phyloP scores from a whole-genome alignment of 2,113 vertebrate species.

The Phycodurus eques region DNA sequence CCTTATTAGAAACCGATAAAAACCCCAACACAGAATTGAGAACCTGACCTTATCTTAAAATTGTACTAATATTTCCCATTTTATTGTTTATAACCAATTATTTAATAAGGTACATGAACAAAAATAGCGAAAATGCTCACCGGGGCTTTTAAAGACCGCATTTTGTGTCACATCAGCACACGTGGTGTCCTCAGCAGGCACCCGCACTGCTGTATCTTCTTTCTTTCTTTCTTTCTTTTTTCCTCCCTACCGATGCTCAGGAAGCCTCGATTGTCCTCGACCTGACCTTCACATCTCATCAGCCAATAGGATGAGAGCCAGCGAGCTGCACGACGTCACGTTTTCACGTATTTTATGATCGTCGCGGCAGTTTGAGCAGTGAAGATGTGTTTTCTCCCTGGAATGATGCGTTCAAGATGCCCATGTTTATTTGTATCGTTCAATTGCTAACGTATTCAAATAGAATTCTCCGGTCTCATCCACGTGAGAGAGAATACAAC shows the following conservation, averaged over 20 bases:
- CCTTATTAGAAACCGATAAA: too few relatives aligned
- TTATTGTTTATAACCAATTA: background rate
- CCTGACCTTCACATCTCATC: conserved; percentile 6
- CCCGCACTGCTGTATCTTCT: background rate
- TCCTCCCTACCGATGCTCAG: background rate
- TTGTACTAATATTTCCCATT: background rate
- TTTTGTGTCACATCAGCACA: conserved; percentile 26
- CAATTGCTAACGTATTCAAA: background rate
- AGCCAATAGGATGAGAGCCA: conserved; percentile 20
- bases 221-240: background rate
- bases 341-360: background rate
- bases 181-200: background rate
- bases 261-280: conserved; percentile 8
- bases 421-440: background rate
- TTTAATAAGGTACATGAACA: background rate
- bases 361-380: background rate
- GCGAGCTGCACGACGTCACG: background rate
- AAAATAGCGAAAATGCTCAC: background rate
- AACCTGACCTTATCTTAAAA: background rate
- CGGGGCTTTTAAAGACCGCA: background rate
- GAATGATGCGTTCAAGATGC: conserved; percentile 21
- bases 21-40: background rate
- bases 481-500: background rate
- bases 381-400: conserved; percentile 21
- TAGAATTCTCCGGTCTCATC: too few relatives aligned